phyloP scores from a whole-genome alignment of 2,888 invertebrate genomes.

The Cataglyphis livida region DNA sequence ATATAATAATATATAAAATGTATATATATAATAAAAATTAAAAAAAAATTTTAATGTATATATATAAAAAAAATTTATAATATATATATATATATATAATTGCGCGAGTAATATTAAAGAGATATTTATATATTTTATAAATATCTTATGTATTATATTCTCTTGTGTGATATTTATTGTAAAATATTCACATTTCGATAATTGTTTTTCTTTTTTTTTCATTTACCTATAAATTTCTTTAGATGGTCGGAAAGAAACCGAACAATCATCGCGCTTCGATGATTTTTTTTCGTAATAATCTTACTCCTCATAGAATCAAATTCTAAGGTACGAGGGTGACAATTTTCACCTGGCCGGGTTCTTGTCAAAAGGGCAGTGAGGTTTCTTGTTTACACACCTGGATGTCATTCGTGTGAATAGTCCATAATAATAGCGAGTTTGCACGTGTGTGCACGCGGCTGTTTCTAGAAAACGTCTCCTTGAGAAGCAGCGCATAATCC shows the following conservation, averaged over 20 bases:
- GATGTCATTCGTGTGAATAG: conserved; percentile 66
- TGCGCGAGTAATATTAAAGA: background rate
- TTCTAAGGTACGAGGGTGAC: conserved; percentile 39
- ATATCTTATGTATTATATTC: background rate
- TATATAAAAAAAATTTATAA: too few species aligned
- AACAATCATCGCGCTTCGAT: background rate
- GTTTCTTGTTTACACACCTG: conserved; percentile 80
- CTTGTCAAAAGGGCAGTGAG: conserved; percentile 72
- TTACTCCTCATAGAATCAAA: conserved; percentile 29
- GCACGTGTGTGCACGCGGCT: conserved; percentile 53
- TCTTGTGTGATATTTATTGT: background rate
- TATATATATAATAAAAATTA: background rate
- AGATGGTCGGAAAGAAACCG: background rate
- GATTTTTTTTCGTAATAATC: conserved; percentile 56
- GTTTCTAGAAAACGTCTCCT: conserved; percentile 12
- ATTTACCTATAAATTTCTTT: background rate
- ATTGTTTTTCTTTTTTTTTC: background rate
- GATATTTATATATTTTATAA: background rate
- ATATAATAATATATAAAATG: background rate
- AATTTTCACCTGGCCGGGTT: conserved; percentile 63
- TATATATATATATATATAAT: too few species aligned
- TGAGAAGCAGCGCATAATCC: background rate
- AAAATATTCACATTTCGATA: background rate
- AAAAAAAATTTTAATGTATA: background rate
- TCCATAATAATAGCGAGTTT: conserved; percentile 64